Base-by-base conservation (phyloP, 1,140 invertebrate genomes). In the Hycleus phaleratus region DNA sequence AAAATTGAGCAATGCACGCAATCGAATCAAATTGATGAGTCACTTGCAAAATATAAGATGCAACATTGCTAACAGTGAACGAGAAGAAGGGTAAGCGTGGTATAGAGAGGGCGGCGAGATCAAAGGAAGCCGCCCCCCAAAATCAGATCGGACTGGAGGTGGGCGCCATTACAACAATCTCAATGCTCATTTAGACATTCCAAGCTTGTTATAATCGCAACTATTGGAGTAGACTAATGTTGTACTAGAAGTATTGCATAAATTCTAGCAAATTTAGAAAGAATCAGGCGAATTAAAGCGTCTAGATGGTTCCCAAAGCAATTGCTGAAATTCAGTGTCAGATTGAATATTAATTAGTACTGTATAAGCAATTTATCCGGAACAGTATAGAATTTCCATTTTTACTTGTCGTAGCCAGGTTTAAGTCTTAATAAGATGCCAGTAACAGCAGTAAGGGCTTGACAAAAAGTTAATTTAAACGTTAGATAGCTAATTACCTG, bases 181-280 rank as follows among this genome's bases (percentile, higher is more conserved):
- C 70, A 71, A 71, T 73, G 71, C 70, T 73, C 71, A 73, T 73
- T 73, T 73, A 71, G 69, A 67, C 66, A 71, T 71, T 71, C 66
- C 67, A 61, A 57, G 46, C 57, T 10, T 10, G 55, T 62, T 59
- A 60, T 65, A 57, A 58, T 59, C 54, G 53, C 46, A 48, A 46
- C 50, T 48, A 42, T 42, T 3, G 40, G 18, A 18, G 18, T 18
- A 18, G 18, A 1, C 18, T 18, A 18, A 18, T 18, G 18, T 18
- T 18, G 1, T 18, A 18, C 1, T 18, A 18, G 18, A 18, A 18
- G 18, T 18, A 18, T 32, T 32, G 32, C 32, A 32, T 32, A 3
- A 32, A 32, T 32, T 32, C 32, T 32, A 32, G 32, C 32, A 32
- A 32, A 18, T 18, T 7, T 32, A 32, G 4, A 7, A 32, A 32